Evolutionary conservation across 2,888 invertebrate species (phyloP).

Genomic region (Margaritifera margaritifera): DNA sequence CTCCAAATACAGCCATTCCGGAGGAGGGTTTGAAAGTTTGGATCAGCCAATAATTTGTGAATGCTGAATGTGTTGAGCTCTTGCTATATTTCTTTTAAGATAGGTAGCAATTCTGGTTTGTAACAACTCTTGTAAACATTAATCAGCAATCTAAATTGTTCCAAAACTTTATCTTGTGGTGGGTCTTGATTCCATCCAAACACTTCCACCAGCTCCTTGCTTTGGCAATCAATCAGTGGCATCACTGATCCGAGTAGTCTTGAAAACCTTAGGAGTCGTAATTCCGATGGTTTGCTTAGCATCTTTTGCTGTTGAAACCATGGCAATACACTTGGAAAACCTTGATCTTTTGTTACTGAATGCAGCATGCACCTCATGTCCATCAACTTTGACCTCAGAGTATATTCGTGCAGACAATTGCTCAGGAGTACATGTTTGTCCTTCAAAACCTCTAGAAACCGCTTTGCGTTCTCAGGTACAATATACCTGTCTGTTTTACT

Average conservation of each 20-base stretch:
- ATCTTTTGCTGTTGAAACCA: slow-evolving; percentile 6
- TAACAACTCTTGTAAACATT: slow-evolving; percentile 9
- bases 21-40: background rate
- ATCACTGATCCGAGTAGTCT: slow-evolving; percentile 12
- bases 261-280: slow-evolving; percentile 2
- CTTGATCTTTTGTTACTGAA: background rate
- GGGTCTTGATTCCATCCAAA: slow-evolving; percentile 9
- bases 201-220: background rate
- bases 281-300: slow-evolving; percentile 11
- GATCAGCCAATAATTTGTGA: no score
- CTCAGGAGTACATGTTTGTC: background rate
- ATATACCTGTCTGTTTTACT: background rate
- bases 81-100: slow-evolving; percentile 10
- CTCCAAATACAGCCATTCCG: slow-evolving; percentile 9
- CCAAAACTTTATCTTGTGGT: slow-evolving; percentile 2
- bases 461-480: background rate
- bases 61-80: no score
- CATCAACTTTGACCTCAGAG: background rate
- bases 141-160: slow-evolving; percentile 10
- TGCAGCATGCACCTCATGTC: background rate
- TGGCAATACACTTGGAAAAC: slow-evolving; percentile 7
- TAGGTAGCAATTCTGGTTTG: slow-evolving; percentile 13
- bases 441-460: background rate
- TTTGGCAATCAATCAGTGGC: slow-evolving; percentile 6
- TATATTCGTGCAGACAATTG: background rate